Evolutionary conservation across 2,113 vertebrate genomes (phyloP), one percentile per base, ranked within the genome.

Genomic region (Lepidothrix coronata): DNA sequence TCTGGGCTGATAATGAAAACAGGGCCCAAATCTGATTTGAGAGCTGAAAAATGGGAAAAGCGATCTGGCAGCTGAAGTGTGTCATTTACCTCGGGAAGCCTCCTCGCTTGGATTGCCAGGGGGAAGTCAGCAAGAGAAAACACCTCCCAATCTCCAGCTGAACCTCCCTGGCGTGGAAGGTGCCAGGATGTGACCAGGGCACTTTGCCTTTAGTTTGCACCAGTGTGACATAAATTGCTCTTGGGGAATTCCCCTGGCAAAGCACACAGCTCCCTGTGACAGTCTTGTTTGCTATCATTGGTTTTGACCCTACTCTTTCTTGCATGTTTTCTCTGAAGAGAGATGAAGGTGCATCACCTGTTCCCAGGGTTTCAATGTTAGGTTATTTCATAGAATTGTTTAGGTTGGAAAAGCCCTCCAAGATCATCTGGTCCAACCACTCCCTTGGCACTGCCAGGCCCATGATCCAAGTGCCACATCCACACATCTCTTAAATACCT

Each of bases 161-260:
- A 25, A 63, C 17, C 8, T 23, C 9, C 10, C 22, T 22, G 0
- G 8, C 24, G 7, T 0, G 0, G 19, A 48, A 30, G 33, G 11
- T 22, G 15, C 9, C 1, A 61, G 67, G 23, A 5, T 71, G 9
- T 41, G 59, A 5, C 3, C 11, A 2, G 66, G 31, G 20, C 11
- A 33, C 5, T 35, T 55, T 19, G 9, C 19, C 68, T 58, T 84
- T 44, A 41, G 20, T 82, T 74, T 76, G 27, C 28, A 30, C 24
- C 22, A 33, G 6, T 2, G 2, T 33, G 65, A 27, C 18, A 8
- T 8, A 12, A 24, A 39, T 78, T 66, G 6, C 1, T 61, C 65
- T 43, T 0, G 1, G 14, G 30, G 44, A 43, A 33, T 57, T 75
- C 52, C 62, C 27, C 5, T 24, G 35, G 17, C 43, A 27, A 78